Evolutionary conservation across 2,113 vertebrate species (phyloP), one percentile per base, ranked within the genome.

Genomic region (Megaleporinus macrocephalus): DNA sequence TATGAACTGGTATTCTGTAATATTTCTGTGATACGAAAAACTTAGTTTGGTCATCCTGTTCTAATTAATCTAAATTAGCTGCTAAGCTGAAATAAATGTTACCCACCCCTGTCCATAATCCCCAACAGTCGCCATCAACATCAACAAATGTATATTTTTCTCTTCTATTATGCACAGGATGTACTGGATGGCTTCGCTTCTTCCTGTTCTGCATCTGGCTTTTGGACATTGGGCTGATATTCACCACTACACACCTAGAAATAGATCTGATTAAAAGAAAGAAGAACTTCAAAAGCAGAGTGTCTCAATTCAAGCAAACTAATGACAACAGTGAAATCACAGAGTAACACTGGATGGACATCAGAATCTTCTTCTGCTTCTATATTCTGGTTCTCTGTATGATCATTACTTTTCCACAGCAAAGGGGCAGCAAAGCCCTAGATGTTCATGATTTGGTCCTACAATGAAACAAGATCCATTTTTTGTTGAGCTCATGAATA

Each of bases 121-220:
- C 44, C 7, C 44, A 10, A 47, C 13, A 11, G 13, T 47, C 44
- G 7, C 18, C 11, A 16, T 53, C 51, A 53, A 20, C 16, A 53
- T 53, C 3, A 18, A 18, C 16, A 59, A 20, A 22, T 29, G 0
- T 47, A 27, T 47, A 47, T 13, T 62, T 59, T 26, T 72, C 22
- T 7, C 6, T n/a, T 9, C 27, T 22, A 13, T 73, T 10, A 22
- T 22, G 26, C 29, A 1, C 29, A 74, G 72, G 0, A 30, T 36
- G 15, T 75, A 5, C 29, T 4, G 44, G 27, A 44, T 55, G 57
- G 75, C 2, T 1, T 71, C 81, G 75, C 33, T 65, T 41, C 75
- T 41, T 73, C 29, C 51, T 83, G 57, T 73, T 83, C 57, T 55
- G 7, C 49, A 2, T 78, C 41, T 73, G 68, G 75, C 1, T 72